A percentile compares a stretch with the other conserved stretches of the same genome.
phyloP scores from a whole-genome alignment of 1,140 invertebrate genomes.

The Druon quercuslanigerum region DNA sequence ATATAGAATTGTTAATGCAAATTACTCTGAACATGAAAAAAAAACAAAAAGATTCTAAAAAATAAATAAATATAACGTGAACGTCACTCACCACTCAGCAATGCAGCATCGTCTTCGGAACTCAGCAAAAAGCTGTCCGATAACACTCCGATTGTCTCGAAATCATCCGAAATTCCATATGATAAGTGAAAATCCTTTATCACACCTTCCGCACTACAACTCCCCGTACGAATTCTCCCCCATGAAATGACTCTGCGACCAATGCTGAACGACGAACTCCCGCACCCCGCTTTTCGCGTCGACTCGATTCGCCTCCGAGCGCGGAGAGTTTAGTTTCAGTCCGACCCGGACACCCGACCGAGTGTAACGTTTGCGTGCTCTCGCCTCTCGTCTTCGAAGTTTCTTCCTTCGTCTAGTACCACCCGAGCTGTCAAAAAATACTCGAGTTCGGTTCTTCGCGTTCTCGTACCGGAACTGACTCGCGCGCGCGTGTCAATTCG shows the following conservation, averaged over 20 bases:
- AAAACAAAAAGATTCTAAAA: no score
- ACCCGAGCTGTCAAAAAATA: background rate
- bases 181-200: background rate
- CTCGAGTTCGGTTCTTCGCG: slow-evolving; percentile 13
- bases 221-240: slow-evolving; percentile 20
- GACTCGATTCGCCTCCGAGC: slow-evolving; percentile 43
- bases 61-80: background rate
- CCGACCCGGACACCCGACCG: slow-evolving; percentile 71
- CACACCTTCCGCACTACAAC: background rate
- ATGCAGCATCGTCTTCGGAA: background rate
- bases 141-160: background rate
- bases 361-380: slow-evolving; percentile 58
- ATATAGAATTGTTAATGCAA: no score
- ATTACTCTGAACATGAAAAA: no score
- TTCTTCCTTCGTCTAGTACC: slow-evolving; percentile 13
- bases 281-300: slow-evolving; percentile 43
- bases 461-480: background rate
- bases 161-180: background rate
- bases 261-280: slow-evolving; percentile 43
- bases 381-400: slow-evolving; percentile 3
- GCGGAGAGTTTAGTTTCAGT: slow-evolving; percentile 60
- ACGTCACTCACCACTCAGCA: background rate
- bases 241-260: slow-evolving; percentile 42
- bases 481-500: no score
- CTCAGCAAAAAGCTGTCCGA: background rate